Conservation (phyloP, 2,113 vertebrate genomes). For the Jacana jacana region DNA sequence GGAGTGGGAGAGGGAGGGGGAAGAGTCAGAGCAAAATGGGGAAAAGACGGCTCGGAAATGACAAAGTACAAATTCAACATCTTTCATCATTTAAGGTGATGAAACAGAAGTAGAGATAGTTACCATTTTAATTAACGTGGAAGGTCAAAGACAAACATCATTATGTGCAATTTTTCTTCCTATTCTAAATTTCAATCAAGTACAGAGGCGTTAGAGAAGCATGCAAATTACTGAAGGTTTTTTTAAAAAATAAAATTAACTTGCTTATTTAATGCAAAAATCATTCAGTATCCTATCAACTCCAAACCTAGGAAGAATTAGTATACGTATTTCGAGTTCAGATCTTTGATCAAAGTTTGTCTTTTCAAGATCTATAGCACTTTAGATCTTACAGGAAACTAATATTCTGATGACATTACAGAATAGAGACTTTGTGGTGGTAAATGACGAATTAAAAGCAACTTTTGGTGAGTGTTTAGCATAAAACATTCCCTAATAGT, state of each 20-base stretch:
- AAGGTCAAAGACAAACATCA: conserved; percentile 62
- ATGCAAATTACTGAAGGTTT: conserved; percentile 32
- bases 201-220: conserved; percentile 9
- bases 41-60: neutral
- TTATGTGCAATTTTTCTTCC: conserved; percentile 39
- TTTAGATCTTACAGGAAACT: neutral
- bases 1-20: neutral
- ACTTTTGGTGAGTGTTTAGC: neutral
- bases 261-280: conserved; percentile 26
- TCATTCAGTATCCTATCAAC: neutral
- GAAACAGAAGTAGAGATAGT: conserved; percentile 17
- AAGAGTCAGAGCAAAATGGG: neutral
- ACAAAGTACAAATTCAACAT: neutral
- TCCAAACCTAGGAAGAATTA: neutral
- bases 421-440: neutral
- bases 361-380: neutral
- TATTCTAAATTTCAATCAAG: conserved; percentile 47
- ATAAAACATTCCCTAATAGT: neutral
- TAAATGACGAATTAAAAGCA: conserved; percentile 27
- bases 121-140: conserved; percentile 56
- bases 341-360: neutral
- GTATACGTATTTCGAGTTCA: neutral
- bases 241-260: conserved; percentile 32
- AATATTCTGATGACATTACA: neutral
- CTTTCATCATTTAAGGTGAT: conserved; percentile 29